These are phyloP conservation scores for Trematocara zebra DNA, from an alignment of 2,113 vertebrate species.

Conservation along the genomic window DNA sequence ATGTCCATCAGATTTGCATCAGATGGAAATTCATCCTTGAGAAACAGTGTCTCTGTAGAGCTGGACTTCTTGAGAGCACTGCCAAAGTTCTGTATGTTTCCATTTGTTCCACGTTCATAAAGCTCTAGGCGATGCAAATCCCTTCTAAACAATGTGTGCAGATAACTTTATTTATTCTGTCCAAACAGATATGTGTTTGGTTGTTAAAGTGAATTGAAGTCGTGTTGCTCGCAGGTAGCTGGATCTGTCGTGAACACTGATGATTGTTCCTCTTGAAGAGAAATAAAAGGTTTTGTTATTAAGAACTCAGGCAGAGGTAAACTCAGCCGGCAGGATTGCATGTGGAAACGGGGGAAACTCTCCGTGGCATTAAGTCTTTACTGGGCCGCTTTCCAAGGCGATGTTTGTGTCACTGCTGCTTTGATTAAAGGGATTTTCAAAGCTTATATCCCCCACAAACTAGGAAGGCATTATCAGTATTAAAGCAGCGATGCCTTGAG, in stretches of 20 bases:
- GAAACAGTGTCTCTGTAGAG: neutral
- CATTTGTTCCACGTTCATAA: neutral
- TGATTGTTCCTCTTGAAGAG: neutral
- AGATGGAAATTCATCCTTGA: too few species aligned
- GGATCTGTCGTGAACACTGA: neutral
- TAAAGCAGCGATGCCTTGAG: constrained; percentile 56
- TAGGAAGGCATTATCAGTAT: constrained; percentile 58
- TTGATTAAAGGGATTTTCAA: constrained; percentile 61
- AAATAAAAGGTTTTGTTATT: neutral
- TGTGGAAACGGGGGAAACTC: neutral
- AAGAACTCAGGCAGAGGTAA: neutral
- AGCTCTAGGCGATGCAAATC: neutral
- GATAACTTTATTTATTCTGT: neutral
- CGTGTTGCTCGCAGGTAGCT: neutral
- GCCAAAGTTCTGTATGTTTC: neutral
- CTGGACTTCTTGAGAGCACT: neutral
- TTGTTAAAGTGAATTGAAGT: neutral
- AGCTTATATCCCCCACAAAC: constrained; percentile 58
- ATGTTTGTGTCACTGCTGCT: constrained; percentile 37
- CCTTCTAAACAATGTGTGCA: neutral
- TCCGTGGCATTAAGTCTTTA: neutral
- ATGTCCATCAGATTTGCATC: too few species aligned
- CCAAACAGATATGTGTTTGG: neutral
- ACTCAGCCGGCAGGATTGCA: neutral
- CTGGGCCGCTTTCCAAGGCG: constrained; percentile 20